These are phyloP conservation scores for Mesocentrotus franciscanus DNA, from an alignment of 53 echinoderm and acorn worm genomes.

Conservation along the genomic window DNA sequence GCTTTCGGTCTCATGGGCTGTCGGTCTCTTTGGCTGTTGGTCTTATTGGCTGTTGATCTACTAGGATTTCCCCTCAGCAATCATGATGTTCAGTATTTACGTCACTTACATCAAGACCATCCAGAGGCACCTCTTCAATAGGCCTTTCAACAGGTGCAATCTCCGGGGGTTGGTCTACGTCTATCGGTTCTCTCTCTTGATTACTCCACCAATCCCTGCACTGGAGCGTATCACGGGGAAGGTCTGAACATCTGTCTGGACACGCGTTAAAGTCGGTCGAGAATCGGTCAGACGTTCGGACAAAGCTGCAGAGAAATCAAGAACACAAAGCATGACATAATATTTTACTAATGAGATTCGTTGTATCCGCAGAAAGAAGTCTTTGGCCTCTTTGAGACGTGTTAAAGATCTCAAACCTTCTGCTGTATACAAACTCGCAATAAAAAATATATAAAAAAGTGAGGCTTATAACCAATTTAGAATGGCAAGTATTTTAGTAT, in stretches of 20 bases:
- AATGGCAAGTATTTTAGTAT: too few relatives aligned
- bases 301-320: not conserved
- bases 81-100: not conserved
- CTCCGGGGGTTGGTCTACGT: not conserved
- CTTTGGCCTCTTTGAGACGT: too few relatives aligned
- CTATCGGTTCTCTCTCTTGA: not conserved
- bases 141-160: not conserved
- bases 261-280: not conserved
- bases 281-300: not conserved
- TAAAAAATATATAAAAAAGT: too few relatives aligned
- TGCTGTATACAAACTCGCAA: too few relatives aligned
- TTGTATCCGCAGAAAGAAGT: too few relatives aligned
- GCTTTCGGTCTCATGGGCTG: too few relatives aligned
- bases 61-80: too few relatives aligned
- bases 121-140: not conserved
- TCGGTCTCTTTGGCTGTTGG: too few relatives aligned
- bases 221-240: not conserved
- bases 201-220: conserved; percentile 36
- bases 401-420: too few relatives aligned
- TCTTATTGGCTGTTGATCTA: too few relatives aligned
- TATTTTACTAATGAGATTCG: too few relatives aligned
- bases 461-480: too few relatives aligned
- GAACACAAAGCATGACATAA: not conserved
- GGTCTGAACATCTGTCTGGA: conserved; percentile 30
- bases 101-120: not conserved